Base-by-base conservation (phyloP, 1,140 invertebrate genomes). In the Asobara japonica region DNA sequence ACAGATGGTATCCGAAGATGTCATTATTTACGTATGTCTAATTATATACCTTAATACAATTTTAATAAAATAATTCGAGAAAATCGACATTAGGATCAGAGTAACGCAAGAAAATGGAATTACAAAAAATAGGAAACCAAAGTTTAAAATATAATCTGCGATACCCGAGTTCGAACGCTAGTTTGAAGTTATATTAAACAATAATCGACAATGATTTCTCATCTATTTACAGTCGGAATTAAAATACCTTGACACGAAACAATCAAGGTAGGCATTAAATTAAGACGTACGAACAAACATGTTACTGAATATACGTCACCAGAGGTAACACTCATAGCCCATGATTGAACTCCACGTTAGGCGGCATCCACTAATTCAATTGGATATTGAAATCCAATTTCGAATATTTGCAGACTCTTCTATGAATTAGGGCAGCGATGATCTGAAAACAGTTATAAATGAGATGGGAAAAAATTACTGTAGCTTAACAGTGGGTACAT, bases 371-470 rank as follows among this genome's bases (percentile, higher is more conserved):
- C 20, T n/a, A n/a, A n/a, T n/a, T n/a, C n/a, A n/a, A 56, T 45
- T 45, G 1, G 10, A 3, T 16, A 45, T 45, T 16, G 13, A 56
- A 20, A 56, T 11, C 20, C 51, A 56, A 36, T 5, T 11, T 6
- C 5, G 31, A 6, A 36, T 36, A 36, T 36, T 36, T 6, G 5
- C 11, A 11, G 11, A 36, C 11, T 36, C 31, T 6, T 36, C 31
- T 5, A 4, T 25, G 22, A 56, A 56, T 56, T 56, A 56, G 1
- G 6, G 10, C 51, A 56, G 22, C 22, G 51, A 20, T 56, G 51
- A 56, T 56, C 51, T 56, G 51, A 56, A 56, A 56, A 6, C 10
- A 45, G n/a, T n/a, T n/a, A n/a, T n/a, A n/a, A n/a, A n/a, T n/a
- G n/a, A n/a, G n/a, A n/a, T n/a, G n/a, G n/a, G n/a, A n/a, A n/a